Evolutionary conservation across 2,888 invertebrate genomes (phyloP).

Genomic region (Drosophila mimica): DNA sequence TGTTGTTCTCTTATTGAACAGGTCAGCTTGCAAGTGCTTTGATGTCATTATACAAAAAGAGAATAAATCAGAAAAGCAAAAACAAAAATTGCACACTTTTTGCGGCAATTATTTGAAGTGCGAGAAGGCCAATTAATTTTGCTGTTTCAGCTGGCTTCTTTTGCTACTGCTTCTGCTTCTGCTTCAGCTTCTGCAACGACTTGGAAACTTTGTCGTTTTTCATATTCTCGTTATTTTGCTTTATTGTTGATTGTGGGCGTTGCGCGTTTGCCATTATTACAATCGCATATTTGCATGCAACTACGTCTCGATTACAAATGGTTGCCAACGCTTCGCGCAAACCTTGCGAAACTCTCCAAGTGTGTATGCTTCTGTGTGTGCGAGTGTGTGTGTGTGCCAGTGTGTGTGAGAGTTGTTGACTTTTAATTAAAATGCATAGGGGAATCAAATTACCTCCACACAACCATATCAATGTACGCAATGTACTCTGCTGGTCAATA

Average conservation of each 20-base stretch:
- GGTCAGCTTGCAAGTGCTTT: conserved; percentile 23
- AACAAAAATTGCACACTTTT: background rate
- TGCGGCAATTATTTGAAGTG: conserved; percentile 42
- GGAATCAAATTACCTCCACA: conserved; percentile 76
- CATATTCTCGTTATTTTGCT: conserved; percentile 36
- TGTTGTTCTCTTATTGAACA: conserved; percentile 11
- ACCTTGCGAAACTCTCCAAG: conserved; percentile 46
- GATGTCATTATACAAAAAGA: conserved; percentile 9
- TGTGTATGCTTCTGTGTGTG: background rate
- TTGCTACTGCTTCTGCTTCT: background rate
- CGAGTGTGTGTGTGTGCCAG: conserved; percentile 10
- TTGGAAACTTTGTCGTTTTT: background rate
- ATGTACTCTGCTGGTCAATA: background rate
- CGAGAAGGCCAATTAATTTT: conserved; percentile 42
- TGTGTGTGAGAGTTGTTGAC: conserved; percentile 68
- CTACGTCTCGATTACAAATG: conserved; percentile 65
- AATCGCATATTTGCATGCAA: conserved; percentile 67
- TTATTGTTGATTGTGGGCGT: conserved; percentile 47
- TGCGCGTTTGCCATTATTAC: conserved; percentile 37
- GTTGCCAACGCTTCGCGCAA: conserved; percentile 48
- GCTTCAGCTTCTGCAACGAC: conserved; percentile 1
- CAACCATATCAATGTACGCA: conserved; percentile 36
- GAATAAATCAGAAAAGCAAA: background rate
- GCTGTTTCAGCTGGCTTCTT: conserved; percentile 29
- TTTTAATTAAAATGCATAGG: conserved; percentile 80